These are phyloP conservation scores for Sarcophaga carnaria DNA, from an alignment of 2,888 invertebrate species.

Conservation along the genomic window DNA sequence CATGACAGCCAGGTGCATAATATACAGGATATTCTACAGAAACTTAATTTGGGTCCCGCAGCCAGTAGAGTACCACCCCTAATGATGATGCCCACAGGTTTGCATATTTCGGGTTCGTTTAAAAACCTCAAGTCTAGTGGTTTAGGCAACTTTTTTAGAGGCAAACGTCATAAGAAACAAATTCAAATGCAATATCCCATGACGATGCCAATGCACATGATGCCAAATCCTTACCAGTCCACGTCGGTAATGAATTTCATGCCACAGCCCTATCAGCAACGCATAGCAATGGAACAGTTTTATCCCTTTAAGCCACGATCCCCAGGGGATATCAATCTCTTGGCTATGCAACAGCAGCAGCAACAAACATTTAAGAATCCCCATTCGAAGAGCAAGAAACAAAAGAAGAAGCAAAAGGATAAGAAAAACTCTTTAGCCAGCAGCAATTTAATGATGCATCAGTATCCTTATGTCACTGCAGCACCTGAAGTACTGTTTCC, in stretches of 20 bases:
- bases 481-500: conserved; percentile 71
- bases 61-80: conserved; percentile 71
- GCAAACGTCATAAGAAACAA: conserved; percentile 79
- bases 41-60: conserved; percentile 72
- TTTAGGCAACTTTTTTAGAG: conserved; percentile 78
- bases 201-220: conserved; percentile 73
- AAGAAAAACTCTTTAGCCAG: conserved; percentile 60
- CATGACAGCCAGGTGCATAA: conserved; percentile 74
- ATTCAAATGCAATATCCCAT: conserved; percentile 76
- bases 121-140: conserved; percentile 80
- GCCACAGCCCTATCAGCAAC: conserved; percentile 72
- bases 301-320: conserved; percentile 88
- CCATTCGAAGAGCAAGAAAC: conserved; percentile 74
- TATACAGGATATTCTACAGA: conserved; percentile 80
- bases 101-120: conserved; percentile 80
- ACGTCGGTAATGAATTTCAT: conserved; percentile 67
- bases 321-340: conserved; percentile 88
- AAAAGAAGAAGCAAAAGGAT: conserved; percentile 73
- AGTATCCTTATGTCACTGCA: conserved; percentile 73
- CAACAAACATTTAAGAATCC: conserved; percentile 70
- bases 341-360: conserved; percentile 83
- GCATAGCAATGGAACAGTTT: conserved; percentile 84
- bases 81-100: conserved; percentile 77
- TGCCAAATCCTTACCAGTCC: conserved; percentile 66
- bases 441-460: conserved; percentile 68